phyloP scores from a whole-genome alignment of 2,888 invertebrate species.

The Epiperipatus broadwayi region DNA sequence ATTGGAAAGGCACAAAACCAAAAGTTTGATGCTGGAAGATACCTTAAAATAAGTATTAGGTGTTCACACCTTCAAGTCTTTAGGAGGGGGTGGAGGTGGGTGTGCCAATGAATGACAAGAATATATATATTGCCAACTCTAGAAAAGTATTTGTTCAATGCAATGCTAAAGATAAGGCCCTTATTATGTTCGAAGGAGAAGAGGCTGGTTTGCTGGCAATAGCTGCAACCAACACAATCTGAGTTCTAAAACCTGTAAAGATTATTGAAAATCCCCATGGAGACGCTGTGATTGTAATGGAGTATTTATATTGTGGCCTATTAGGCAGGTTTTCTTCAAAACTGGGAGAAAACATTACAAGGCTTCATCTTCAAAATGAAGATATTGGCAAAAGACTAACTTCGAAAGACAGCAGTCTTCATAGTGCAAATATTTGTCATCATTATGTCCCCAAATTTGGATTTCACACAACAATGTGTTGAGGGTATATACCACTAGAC shows the following conservation, averaged over 20 bases:
- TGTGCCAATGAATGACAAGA: conserved; percentile 35
- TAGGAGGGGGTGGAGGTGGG: conserved; percentile 32
- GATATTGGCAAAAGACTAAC: too few relatives aligned
- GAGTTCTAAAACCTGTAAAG: conserved; percentile 33
- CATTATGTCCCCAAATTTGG: conserved; percentile 35
- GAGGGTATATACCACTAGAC: conserved; percentile 36
- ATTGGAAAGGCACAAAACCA: too few relatives aligned
- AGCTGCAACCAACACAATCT: conserved; percentile 29
- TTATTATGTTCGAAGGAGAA: conserved; percentile 38
- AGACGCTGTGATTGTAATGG: conserved; percentile 33
- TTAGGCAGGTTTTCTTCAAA: conserved; percentile 23
- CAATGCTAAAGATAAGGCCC: too few relatives aligned
- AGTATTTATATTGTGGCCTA: conserved; percentile 32
- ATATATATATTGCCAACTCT: conserved; percentile 32
- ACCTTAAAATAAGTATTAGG: conserved; percentile 27
- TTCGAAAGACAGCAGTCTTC: too few relatives aligned
- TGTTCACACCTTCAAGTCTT: conserved; percentile 23
- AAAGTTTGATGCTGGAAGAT: too few relatives aligned
- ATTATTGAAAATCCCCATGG: conserved; percentile 26
- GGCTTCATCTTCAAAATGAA: conserved; percentile 34
- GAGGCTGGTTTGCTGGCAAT: conserved; percentile 33
- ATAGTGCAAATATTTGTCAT: too few relatives aligned
- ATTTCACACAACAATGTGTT: conserved; percentile 36
- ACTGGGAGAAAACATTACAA: conserved; percentile 31
- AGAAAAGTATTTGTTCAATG: conserved; percentile 32